Evolutionary conservation across 2,113 vertebrate genomes (phyloP), one percentile per base, ranked within the genome.

Genomic region (Cyprinus carpio): DNA sequence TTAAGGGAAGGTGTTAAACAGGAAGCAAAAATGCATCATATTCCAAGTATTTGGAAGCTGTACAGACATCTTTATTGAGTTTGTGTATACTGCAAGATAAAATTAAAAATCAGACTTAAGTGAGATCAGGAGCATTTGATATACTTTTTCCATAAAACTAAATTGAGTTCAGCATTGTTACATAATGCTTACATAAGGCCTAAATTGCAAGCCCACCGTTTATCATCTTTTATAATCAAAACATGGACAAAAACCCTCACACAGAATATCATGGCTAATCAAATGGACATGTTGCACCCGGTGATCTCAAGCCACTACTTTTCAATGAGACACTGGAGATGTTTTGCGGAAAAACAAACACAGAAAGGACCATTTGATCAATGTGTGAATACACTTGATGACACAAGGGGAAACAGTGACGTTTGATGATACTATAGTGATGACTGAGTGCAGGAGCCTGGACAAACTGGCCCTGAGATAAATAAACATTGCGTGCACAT

Each of bases 261-360:
- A 31, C 25, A 69, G 40, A 67, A 16, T 69, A 67, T 67, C 10
- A 49, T 23, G 46, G 64, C 56, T 58, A 58, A 51, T 83, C 49
- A 71, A 58, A 37, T 83, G 46, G 29, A 69, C 78, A 64, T 16
- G 34, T 7, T 31, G 27, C 9, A 34, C 67, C 13, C 20, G 2
- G 31, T 74, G 81, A 72, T 49, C 13, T 67, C 79, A 81, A 67
- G 60, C 23, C 7, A 64, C 34, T 64, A 31, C 7, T 69, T 23
- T 56, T 81, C n/a, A 6, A 23, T 82, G 11, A 9, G 23, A 58
- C 29, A 40, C 49, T 25, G 27, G 64, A 40, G 46, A 27, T 15
- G 6, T 75, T 75, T 46, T 75, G 60, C 37, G 84, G 88, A 89
- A 89, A 87, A 89, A 89, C 86, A 89, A 89, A 87, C 88, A 89